phyloP scores from a whole-genome alignment of 2,888 invertebrate genomes.

The Ctenicera cuprea region DNA sequence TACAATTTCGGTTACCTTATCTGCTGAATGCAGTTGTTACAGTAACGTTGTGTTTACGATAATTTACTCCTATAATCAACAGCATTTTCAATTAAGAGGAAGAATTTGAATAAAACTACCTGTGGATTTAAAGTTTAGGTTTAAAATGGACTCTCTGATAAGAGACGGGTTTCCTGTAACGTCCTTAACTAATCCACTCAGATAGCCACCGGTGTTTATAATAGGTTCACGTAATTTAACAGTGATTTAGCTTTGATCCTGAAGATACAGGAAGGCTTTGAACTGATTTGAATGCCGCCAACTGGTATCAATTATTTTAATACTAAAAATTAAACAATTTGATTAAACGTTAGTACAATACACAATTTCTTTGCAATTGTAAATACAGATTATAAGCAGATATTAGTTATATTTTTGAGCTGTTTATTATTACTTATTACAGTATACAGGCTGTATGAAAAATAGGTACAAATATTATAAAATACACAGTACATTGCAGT shows the following conservation, averaged over 20 bases:
- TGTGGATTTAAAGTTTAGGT: not conserved
- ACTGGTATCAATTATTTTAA: too few relatives aligned
- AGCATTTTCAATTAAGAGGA: not conserved
- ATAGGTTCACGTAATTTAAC: not conserved
- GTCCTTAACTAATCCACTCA: constrained; percentile 15
- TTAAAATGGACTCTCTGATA: not conserved
- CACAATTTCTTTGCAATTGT: too few relatives aligned
- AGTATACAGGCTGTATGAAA: too few relatives aligned
- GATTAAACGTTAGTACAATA: too few relatives aligned
- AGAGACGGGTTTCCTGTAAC: constrained; percentile 10
- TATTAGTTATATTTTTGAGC: too few relatives aligned
- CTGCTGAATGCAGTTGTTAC: constrained; percentile 16
- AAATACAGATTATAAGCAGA: too few relatives aligned
- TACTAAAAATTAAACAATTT: too few relatives aligned
- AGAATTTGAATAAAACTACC: not conserved
- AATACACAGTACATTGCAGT: too few relatives aligned
- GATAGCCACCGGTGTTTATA: constrained; percentile 2
- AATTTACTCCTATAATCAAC: constrained; percentile 9
- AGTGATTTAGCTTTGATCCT: not conserved
- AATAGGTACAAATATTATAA: too few relatives aligned
- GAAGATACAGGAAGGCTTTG: not conserved
- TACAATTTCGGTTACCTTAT: constrained; percentile 20
- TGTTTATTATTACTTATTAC: too few relatives aligned
- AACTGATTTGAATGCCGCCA: too few relatives aligned
- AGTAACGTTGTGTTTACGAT: not conserved